These are phyloP conservation scores for Andrena fulva DNA, from an alignment of 2,888 invertebrate species.

Conservation along the genomic window DNA sequence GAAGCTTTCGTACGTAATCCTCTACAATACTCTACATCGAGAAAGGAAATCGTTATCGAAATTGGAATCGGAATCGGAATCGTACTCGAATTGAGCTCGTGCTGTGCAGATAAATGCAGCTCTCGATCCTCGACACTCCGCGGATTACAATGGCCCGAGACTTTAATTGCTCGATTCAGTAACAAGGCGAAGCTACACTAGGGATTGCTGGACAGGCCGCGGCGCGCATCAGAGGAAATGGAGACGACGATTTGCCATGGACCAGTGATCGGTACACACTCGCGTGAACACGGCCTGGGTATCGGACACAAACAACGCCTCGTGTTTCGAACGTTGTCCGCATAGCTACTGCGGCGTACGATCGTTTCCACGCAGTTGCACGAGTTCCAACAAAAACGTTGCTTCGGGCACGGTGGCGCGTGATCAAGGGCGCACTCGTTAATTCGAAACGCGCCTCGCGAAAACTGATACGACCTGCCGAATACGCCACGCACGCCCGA, in stretches of 20 bases:
- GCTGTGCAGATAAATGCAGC: too few relatives aligned
- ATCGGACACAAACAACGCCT: background rate
- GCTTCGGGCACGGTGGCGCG: background rate
- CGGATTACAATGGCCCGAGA: background rate
- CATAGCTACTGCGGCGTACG: background rate
- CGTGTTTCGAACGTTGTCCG: constrained; percentile 9
- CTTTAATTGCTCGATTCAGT: background rate
- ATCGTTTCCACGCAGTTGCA: background rate
- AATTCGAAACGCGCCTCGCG: background rate
- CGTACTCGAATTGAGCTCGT: too few relatives aligned
- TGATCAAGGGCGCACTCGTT: background rate
- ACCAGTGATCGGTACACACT: background rate
- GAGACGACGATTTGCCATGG: background rate
- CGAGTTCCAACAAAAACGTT: background rate
- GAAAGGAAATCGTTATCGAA: background rate
- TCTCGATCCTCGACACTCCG: too few relatives aligned
- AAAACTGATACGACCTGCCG: background rate
- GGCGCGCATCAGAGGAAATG: constrained; percentile 15
- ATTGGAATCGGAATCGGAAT: background rate
- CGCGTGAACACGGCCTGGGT: background rate
- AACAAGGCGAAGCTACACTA: background rate
- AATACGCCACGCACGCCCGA: background rate
- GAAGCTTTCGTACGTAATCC: too few relatives aligned
- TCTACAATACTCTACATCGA: too few relatives aligned
- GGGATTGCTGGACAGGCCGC: background rate